Evolutionary conservation across 2,888 invertebrate species (phyloP).

Genomic region (Heliconius erato): DNA sequence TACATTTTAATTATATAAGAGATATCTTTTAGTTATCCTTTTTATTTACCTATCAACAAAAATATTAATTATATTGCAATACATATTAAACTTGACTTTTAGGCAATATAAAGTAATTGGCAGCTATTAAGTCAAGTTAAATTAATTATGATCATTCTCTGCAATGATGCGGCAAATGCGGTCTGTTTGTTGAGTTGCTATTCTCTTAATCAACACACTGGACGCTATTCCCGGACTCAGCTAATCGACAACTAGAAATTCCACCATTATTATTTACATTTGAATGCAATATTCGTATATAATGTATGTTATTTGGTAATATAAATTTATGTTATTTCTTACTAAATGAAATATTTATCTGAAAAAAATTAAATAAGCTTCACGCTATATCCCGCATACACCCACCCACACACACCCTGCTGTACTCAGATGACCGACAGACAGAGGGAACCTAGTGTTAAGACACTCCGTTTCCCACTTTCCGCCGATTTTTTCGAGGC

Average conservation of each 20-base stretch:
- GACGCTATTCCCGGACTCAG: constrained; percentile 52
- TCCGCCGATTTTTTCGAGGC: no score
- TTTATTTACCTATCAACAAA: neutral
- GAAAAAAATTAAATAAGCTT: no score
- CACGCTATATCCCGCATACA: no score
- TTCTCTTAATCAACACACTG: constrained; percentile 55
- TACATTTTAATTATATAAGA: neutral
- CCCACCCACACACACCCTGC: no score
- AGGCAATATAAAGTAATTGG: constrained; percentile 30
- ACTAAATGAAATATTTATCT: neutral
- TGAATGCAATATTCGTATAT: constrained; percentile 28
- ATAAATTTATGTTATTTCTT: no score
- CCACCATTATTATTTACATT: constrained; percentile 49
- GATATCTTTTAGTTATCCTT: no score
- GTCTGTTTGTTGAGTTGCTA: constrained; percentile 52
- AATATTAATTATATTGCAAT: neutral
- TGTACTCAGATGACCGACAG: no score
- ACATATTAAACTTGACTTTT: neutral
- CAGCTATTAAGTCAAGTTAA: constrained; percentile 36
- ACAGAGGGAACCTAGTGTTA: no score
- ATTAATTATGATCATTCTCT: constrained; percentile 48
- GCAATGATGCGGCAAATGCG: constrained; percentile 50
- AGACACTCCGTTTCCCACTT: no score
- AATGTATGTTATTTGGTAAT: constrained; percentile 19
- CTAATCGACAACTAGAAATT: constrained; percentile 53